A percentile compares a stretch with the other conserved stretches of the same genome.
These are phyloP conservation scores for Eulemur albifrons DNA, from an alignment of 2,797 vertebrate species.

Conservation along the genomic window DNA sequence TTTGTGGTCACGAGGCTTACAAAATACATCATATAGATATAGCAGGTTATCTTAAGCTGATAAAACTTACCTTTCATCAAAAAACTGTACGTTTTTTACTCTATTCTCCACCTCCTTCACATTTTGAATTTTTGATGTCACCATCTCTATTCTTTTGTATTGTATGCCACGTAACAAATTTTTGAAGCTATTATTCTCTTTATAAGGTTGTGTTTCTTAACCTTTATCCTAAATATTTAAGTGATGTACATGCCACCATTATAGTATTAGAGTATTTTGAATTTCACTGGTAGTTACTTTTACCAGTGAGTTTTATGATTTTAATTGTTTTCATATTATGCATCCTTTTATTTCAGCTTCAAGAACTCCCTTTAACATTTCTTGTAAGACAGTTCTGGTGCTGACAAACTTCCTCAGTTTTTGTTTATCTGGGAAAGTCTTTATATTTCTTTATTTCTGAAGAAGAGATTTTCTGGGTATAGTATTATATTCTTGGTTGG, in stretches of 20 bases:
- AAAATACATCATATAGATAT: neutral
- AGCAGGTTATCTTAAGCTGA: neutral
- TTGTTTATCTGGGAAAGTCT: no score
- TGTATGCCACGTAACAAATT: neutral
- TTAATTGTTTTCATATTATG: no score
- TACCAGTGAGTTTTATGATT: neutral
- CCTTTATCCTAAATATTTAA: neutral
- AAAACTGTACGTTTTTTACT: neutral
- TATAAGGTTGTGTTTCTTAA: neutral
- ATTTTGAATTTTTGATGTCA: neutral
- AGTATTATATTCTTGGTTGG: no score
- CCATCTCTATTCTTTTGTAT: neutral
- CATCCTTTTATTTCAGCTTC: no score
- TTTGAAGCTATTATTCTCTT: neutral
- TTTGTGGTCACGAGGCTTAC: neutral
- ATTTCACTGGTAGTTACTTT: neutral
- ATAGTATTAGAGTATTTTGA: neutral
- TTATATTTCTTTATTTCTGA: no score
- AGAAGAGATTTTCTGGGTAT: no score
- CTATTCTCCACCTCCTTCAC: neutral
- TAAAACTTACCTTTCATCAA: neutral
- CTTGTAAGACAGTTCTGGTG: no score
- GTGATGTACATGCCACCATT: neutral
- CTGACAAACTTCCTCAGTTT: no score
- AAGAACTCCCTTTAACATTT: no score